Percentiles rank a stretch among this genome's conserved stretches.
phyloP scores from a whole-genome alignment of 2,888 invertebrate genomes.

The Adelognathus sp. region DNA sequence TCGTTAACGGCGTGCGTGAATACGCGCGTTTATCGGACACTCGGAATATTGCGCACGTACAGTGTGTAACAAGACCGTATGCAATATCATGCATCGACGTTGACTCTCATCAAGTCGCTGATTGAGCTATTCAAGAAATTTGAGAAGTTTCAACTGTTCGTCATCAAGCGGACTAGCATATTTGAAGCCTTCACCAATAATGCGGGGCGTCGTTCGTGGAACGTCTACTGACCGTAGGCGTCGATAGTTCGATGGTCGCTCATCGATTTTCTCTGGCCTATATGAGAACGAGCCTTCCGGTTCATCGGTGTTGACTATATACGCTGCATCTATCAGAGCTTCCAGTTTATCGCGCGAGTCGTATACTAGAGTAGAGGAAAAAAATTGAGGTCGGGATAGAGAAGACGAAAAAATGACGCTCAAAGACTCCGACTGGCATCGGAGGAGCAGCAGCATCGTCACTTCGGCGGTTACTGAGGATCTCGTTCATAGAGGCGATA shows the following conservation, averaged over 20 bases:
- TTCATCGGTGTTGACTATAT: slow-evolving; percentile 34
- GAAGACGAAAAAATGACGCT: slow-evolving; percentile 18
- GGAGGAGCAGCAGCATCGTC: too few species aligned
- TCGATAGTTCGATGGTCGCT: background rate
- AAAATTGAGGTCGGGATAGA: background rate
- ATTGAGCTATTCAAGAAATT: background rate
- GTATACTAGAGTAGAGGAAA: background rate
- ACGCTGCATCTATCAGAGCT: background rate
- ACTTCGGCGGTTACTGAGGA: background rate
- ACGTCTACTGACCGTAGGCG: background rate
- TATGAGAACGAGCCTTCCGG: slow-evolving; percentile 32
- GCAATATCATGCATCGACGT: background rate
- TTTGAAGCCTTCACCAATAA: background rate
- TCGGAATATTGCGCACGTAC: background rate
- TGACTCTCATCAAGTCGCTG: background rate
- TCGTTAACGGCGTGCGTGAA: background rate
- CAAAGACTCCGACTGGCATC: background rate
- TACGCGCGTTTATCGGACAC: background rate
- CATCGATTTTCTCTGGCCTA: slow-evolving; percentile 42
- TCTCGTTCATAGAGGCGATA: background rate
- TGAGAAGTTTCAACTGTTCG: too few species aligned
- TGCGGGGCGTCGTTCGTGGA: background rate
- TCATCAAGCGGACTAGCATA: background rate
- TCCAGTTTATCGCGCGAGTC: slow-evolving; percentile 29
- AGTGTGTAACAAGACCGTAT: background rate